phyloP scores from a whole-genome alignment of 2,888 invertebrate species.

The Dynastes hyllus region DNA sequence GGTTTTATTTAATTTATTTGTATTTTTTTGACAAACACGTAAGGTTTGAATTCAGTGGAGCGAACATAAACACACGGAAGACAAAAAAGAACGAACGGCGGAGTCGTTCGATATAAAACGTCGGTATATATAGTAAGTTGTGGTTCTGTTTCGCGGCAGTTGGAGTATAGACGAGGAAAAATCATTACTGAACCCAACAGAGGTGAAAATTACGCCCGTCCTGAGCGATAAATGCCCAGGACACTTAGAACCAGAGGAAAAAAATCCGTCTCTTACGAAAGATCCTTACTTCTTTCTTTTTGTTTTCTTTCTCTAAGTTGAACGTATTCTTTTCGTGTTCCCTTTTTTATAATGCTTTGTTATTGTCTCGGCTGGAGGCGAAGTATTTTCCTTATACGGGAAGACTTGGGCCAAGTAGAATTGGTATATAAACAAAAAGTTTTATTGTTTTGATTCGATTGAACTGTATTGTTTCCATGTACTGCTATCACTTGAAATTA shows the following conservation, averaged over 20 bases:
- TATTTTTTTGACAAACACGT: conserved; percentile 32
- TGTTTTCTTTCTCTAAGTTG: conserved; percentile 31
- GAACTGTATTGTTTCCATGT: no score
- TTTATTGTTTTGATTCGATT: no score
- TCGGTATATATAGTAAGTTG: conserved; percentile 19
- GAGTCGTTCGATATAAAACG: conserved; percentile 42
- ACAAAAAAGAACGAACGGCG: conserved; percentile 50
- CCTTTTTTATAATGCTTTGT: conserved; percentile 44
- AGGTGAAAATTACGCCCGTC: conserved; percentile 65
- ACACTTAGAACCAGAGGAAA: conserved; percentile 37
- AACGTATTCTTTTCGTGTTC: conserved; percentile 33
- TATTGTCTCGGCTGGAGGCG: conserved; percentile 24
- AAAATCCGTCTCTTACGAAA: conserved; percentile 41
- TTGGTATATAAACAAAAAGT: no score
- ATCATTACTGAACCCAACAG: conserved; percentile 64
- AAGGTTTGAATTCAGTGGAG: conserved; percentile 52
- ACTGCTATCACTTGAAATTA: no score
- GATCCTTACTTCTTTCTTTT: conserved; percentile 25
- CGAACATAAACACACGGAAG: conserved; percentile 54
- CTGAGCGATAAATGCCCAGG: conserved; percentile 56
- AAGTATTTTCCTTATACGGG: not conserved
- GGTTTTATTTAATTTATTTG: conserved; percentile 43
- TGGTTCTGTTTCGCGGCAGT: conserved; percentile 43
- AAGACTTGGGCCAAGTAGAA: no score
- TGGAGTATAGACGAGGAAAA: conserved; percentile 57